Percentiles rank a stretch among this genome's conserved stretches.
These are phyloP conservation scores for Leucoptera coffeella DNA, from an alignment of 2,888 invertebrate genomes.

Conservation along the genomic window DNA sequence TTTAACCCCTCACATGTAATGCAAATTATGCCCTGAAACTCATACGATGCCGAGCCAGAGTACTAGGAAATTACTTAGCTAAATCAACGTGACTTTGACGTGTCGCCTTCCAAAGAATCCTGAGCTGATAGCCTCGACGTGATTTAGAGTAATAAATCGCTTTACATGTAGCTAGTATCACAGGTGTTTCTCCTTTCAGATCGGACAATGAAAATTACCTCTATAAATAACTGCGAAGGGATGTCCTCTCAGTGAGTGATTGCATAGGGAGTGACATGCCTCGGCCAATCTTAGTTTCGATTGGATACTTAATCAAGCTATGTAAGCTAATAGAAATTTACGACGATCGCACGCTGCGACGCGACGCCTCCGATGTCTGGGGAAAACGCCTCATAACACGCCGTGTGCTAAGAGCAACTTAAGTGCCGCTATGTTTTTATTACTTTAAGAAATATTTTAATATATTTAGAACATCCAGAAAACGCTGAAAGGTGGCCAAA, in stretches of 20 bases:
- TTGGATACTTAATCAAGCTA: constrained; percentile 36
- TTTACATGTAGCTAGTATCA: constrained; percentile 16
- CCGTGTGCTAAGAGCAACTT: no score
- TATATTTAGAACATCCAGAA: no score
- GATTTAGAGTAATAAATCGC: constrained; percentile 23
- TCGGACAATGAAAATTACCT: constrained; percentile 30
- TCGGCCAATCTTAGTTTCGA: constrained; percentile 32
- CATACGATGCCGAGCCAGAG: no score
- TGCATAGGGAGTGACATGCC: constrained; percentile 19
- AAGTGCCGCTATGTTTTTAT: no score
- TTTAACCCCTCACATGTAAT: no score
- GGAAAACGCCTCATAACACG: no score
- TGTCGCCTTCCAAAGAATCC: constrained; percentile 15
- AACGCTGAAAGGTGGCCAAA: no score
- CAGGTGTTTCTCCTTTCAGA: constrained; percentile 23
- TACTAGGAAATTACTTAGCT: constrained; percentile 1
- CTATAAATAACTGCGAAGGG: constrained; percentile 34
- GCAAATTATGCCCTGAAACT: no score
- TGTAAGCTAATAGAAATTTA: constrained; percentile 1
- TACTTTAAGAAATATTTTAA: no score
- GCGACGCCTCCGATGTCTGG: no score
- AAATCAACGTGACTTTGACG: constrained; percentile 3
- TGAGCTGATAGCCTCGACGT: constrained; percentile 14
- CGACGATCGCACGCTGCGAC: no score
- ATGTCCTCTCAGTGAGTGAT: constrained; percentile 34